Evolutionary conservation across 2,797 vertebrate species (phyloP).

Genomic region (Onychomys torridus): DNA sequence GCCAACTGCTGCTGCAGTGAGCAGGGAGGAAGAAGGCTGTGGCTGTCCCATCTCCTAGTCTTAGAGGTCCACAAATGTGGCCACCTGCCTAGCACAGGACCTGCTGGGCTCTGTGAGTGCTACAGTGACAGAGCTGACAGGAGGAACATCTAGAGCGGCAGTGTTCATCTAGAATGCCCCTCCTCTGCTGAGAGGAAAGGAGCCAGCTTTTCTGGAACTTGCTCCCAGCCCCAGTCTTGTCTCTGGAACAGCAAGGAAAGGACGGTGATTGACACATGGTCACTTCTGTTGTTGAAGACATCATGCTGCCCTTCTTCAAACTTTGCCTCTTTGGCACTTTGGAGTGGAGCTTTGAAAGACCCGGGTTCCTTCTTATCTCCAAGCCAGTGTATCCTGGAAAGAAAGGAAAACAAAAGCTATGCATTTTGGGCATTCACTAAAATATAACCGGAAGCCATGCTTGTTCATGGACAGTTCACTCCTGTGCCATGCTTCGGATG

Average conservation of each 20-base stretch:
- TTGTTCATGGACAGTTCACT: not conserved
- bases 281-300: not conserved
- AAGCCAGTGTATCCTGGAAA: not conserved
- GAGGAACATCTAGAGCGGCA: not conserved
- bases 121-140: accelerated
- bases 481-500: too few relatives aligned
- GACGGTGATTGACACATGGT: accelerated
- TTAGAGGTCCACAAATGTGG: not conserved
- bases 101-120: not conserved
- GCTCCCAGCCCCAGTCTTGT: not conserved
- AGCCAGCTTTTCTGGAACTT: not conserved
- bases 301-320: accelerated
- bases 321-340: not conserved
- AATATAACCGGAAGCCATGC: not conserved
- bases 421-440: not conserved
- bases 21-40: not conserved
- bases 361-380: not conserved
- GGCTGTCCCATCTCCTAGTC: not conserved
- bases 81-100: not conserved
- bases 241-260: not conserved
- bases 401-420: not conserved
- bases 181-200: not conserved
- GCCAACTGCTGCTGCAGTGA: not conserved
- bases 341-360: not conserved
- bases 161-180: not conserved